Conservation (phyloP, 1,140 invertebrate genomes). For the Oryzaephilus surinamensis region DNA sequence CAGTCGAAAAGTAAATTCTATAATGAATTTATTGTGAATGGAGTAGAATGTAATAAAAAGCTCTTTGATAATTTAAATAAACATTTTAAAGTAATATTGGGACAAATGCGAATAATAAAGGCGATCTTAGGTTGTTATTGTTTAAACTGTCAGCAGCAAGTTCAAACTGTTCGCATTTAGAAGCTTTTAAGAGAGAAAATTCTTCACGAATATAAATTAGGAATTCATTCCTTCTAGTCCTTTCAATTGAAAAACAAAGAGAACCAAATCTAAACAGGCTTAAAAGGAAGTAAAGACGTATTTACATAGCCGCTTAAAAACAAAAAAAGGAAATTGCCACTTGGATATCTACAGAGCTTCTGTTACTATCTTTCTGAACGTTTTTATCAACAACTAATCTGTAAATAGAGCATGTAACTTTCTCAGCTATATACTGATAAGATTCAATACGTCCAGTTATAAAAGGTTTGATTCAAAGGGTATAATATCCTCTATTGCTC, state of each 20-base stretch:
- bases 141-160: slow-evolving; percentile 19
- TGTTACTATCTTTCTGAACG: slow-evolving; percentile 11
- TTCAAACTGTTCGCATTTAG: not conserved
- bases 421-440: too few species aligned
- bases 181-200: slow-evolving; percentile 12
- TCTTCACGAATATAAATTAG: slow-evolving; percentile 21
- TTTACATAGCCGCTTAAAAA: slow-evolving; percentile 31
- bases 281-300: slow-evolving; percentile 24
- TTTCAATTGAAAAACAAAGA: slow-evolving; percentile 21
- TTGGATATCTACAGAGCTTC: slow-evolving; percentile 17
- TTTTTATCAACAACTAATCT: slow-evolving; percentile 25
- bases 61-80: slow-evolving; percentile 22
- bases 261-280: slow-evolving; percentile 23
- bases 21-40: too few species aligned
- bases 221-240: slow-evolving; percentile 16
- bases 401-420: slow-evolving; percentile 23
- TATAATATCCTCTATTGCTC: too few species aligned
- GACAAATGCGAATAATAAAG: slow-evolving; percentile 20
- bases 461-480: too few species aligned
- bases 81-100: slow-evolving; percentile 25
- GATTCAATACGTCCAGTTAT: too few species aligned
- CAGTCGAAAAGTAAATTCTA: too few species aligned
- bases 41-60: slow-evolving; percentile 9
- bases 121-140: slow-evolving; percentile 18
- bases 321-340: slow-evolving; percentile 28